Evolutionary conservation across 2,113 vertebrate genomes (phyloP), one percentile per base, ranked within the genome.

Genomic region (Romanogobio albipinnatus): DNA sequence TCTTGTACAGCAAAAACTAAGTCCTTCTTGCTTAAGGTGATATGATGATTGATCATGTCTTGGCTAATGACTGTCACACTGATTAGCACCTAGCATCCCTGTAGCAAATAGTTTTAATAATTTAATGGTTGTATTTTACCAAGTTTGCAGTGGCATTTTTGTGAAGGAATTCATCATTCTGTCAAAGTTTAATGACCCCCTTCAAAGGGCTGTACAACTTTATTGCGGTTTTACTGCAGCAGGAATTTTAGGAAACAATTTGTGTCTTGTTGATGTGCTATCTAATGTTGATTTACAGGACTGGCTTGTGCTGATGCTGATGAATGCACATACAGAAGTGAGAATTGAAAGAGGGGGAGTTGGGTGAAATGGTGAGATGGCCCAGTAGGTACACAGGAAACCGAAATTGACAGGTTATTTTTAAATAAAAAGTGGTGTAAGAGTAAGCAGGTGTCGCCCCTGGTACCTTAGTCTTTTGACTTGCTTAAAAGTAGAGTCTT

Each of bases 171-270:
- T 90, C 90, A 88, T 90, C 89, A 91, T 91, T 92, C 81, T 73
- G 80, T 93, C 86, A 90, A 87, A 86, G 87, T 90, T 86, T 90
- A 91, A 92, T 91, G 85, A 88, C 88, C 89, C 88, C 81, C 84
- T 87, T 87, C 76, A 86, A 68, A 87, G 89, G 90, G 86, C 77
- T 68, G 22, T 82, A 79, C 62, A 87, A 83, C 85, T 91, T 92
- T 91, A 89, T 90, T 91, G 83, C 78, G 26, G 84, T 90, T 89
- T 90, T 89, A 86, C 87, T 91, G 87, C 85, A 86, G 58, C 83
- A 49, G 86, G 85, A 45, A 89, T 88, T 84, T 76, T 84, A 83
- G 68, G 84, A 78, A 89, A 81, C 59, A 84, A 76, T 86, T 86
- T 79, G 76, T 61, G 62, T 85, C 88, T 89, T 89, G 86, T 88